Evolutionary conservation across 1,140 invertebrate species (phyloP).

Genomic region (Potamilus streckersoni): DNA sequence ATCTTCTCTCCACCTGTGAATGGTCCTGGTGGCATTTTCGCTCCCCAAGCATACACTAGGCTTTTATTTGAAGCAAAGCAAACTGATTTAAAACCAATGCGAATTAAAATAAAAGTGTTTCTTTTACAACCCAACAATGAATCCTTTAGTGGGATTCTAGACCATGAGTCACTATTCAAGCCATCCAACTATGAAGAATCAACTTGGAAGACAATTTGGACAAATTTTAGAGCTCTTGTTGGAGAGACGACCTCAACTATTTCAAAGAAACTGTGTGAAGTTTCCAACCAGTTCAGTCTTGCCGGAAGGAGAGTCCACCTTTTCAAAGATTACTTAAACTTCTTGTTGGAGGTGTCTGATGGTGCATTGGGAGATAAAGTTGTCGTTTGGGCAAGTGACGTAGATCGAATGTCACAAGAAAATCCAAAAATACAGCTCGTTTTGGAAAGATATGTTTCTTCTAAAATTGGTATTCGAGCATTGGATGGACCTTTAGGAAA

Average conservation of each 20-base stretch:
- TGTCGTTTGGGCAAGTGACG: not conserved
- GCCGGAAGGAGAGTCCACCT: slow-evolving; percentile 8
- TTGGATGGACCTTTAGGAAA: slow-evolving; percentile 4
- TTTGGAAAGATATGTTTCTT: slow-evolving; percentile 2
- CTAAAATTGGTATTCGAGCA: slow-evolving; percentile 8
- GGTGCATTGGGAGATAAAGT: slow-evolving; percentile 1
- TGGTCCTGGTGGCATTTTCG: slow-evolving; percentile 6
- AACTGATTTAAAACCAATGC: not conserved
- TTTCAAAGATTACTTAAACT: not conserved
- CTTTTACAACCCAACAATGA: not conserved
- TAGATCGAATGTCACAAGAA: not conserved
- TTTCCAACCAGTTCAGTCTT: slow-evolving; percentile 7
- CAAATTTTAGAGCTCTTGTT: slow-evolving; percentile 1
- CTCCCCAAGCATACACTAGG: not conserved
- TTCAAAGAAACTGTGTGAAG: slow-evolving; percentile 1
- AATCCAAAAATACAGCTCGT: not conserved
- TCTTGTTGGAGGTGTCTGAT: slow-evolving; percentile 15
- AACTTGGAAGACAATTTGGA: slow-evolving; percentile 5
- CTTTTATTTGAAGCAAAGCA: slow-evolving; percentile 4
- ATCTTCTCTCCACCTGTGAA: not conserved
- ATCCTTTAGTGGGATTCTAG: slow-evolving; percentile 5
- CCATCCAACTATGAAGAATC: slow-evolving; percentile 3
- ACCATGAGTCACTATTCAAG: not conserved
- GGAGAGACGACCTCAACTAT: slow-evolving; percentile 3
- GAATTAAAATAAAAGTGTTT: not conserved